These are phyloP conservation scores for Colistium nudipinnis DNA, from an alignment of 2,113 vertebrate species.

Conservation along the genomic window DNA sequence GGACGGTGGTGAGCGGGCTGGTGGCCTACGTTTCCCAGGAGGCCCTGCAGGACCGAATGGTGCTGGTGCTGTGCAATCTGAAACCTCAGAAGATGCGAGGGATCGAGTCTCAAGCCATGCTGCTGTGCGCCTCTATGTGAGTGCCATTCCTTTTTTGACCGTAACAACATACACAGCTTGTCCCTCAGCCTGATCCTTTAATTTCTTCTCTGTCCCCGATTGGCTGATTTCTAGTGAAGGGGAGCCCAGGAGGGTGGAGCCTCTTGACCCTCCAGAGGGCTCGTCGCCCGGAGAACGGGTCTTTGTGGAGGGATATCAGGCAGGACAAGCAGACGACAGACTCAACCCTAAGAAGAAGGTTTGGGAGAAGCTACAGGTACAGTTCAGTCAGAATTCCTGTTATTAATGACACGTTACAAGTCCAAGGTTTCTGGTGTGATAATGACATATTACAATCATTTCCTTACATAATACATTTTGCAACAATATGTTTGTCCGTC, in stretches of 20 bases:
- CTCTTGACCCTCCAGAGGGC: constrained; percentile 89
- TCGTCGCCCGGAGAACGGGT: constrained; percentile 88
- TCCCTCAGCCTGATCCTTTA: not conserved
- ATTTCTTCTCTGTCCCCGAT: not conserved
- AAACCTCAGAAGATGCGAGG: constrained; percentile 98
- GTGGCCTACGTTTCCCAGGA: constrained; percentile 89
- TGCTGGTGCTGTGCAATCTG: constrained; percentile 93
- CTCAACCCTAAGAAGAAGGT: constrained; percentile 98
- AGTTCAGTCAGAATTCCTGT: not conserved
- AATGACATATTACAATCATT: not conserved
- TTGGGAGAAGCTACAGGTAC: constrained; percentile 96
- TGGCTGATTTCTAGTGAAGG: constrained; percentile 80
- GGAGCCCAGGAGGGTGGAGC: constrained; percentile 87
- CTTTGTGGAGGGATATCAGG: constrained; percentile 91
- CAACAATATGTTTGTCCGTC: not conserved
- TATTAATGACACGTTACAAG: not conserved
- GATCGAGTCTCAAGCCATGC: constrained; percentile 95
- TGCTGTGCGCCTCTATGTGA: constrained; percentile 93
- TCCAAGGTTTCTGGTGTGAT: not conserved
- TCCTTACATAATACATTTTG: not conserved
- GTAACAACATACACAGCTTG: not conserved
- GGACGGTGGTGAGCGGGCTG: constrained; percentile 94
- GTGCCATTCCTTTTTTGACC: constrained; percentile 37
- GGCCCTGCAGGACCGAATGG: constrained; percentile 88
- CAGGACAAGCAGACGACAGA: constrained; percentile 86